A percentile compares a stretch with the other conserved stretches of the same genome.
phyloP scores from a whole-genome alignment of 2,888 invertebrate genomes.

The Tanypteryx hageni region DNA sequence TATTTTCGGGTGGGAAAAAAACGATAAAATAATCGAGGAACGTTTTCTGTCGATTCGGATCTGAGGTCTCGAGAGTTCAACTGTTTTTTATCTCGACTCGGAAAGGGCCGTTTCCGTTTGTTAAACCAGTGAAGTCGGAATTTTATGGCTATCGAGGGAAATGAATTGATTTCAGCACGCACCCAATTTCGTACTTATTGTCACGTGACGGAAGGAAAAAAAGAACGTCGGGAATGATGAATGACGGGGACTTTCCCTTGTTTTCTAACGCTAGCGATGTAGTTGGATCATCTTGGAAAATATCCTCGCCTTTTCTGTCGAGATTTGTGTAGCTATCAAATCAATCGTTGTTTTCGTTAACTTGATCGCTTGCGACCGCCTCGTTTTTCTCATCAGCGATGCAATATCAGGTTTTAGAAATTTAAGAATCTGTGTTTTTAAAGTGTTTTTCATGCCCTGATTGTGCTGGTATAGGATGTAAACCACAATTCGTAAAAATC shows the following conservation, averaged over 20 bases:
- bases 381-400: no score
- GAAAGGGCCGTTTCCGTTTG: not conserved
- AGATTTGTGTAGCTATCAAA: no score
- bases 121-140: not conserved
- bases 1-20: not conserved
- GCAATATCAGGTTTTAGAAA: no score
- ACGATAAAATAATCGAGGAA: not conserved
- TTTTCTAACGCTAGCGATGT: not conserved
- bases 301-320: no score
- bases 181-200: not conserved
- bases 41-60: not conserved
- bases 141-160: not conserved
- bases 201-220: not conserved
- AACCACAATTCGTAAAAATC: no score
- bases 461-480: no score
- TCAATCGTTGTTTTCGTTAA: no score
- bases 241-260: not conserved
- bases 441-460: no score
- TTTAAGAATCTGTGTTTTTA: no score
- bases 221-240: not conserved
- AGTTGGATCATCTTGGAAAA: not conserved
- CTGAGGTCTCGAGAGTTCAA: not conserved
- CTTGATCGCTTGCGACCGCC: no score
- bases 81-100: not conserved
- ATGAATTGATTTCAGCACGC: conserved; percentile 1